phyloP scores from a whole-genome alignment of 2,888 invertebrate genomes.

The Neoscelio sp. region DNA sequence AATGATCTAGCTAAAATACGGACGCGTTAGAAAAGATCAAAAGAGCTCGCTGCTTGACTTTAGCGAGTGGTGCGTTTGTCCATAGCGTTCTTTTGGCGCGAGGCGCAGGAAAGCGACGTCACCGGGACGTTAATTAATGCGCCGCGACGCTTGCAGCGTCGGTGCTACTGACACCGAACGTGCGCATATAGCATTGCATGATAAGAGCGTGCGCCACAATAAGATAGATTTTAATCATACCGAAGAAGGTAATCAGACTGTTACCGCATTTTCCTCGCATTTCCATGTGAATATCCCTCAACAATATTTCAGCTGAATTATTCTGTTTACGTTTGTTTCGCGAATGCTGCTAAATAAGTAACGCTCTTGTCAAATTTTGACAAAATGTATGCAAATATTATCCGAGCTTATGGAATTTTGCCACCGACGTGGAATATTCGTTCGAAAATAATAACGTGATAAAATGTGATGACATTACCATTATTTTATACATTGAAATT shows the following conservation, averaged over 20 bases:
- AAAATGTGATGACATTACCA: no score
- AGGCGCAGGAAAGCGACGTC: constrained; percentile 58
- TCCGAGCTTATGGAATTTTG: constrained; percentile 28
- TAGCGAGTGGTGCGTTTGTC: constrained; percentile 21
- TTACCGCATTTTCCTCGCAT: constrained; percentile 38
- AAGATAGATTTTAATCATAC: constrained; percentile 58
- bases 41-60: constrained; percentile 33
- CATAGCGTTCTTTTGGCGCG: constrained; percentile 45
- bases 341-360: constrained; percentile 3
- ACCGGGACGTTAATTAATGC: constrained; percentile 76
- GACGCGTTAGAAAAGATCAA: constrained; percentile 49
- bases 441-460: no score
- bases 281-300: constrained; percentile 44
- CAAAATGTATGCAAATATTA: constrained; percentile 58
- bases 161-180: constrained; percentile 23
- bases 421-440: constrained; percentile 4
- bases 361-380: constrained; percentile 56
- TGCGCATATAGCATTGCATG: constrained; percentile 1
- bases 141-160: constrained; percentile 71
- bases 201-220: constrained; percentile 51
- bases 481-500: no score
- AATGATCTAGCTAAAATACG: constrained; percentile 17
- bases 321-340: constrained; percentile 39
- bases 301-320: constrained; percentile 24
- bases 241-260: constrained; percentile 52